phyloP scores from a whole-genome alignment of 2,113 vertebrate genomes.

The Arizona elegans region DNA sequence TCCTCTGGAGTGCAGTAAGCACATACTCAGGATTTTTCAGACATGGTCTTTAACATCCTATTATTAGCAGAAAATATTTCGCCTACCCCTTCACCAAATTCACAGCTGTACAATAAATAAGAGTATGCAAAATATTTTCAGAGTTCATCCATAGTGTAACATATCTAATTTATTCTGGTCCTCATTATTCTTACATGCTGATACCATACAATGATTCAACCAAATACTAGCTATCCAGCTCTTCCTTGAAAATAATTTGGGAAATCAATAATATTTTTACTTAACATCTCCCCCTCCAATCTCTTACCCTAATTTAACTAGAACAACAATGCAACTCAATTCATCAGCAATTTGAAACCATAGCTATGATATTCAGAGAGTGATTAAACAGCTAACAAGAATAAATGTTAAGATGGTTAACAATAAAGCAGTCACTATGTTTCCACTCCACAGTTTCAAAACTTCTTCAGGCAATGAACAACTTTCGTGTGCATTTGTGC shows the following conservation, averaged over 20 bases:
- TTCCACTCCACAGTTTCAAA: neutral
- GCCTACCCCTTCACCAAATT: constrained; percentile 50
- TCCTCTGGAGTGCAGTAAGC: constrained; percentile 57
- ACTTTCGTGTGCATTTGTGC: neutral
- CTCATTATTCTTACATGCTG: neutral
- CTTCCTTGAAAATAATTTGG: constrained; percentile 21
- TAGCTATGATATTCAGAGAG: neutral
- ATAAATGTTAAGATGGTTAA: neutral
- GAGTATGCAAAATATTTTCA: constrained; percentile 24
- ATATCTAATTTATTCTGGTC: neutral
- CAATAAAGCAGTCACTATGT: neutral
- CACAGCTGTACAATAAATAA: constrained; percentile 63
- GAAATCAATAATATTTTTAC: neutral
- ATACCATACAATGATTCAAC: neutral
- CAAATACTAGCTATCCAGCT: neutral
- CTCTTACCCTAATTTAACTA: neutral
- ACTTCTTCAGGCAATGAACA: neutral
- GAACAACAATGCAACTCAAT: rapidly evolving
- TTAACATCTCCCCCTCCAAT: neutral
- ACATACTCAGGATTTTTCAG: constrained; percentile 70
- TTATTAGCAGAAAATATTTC: constrained; percentile 71
- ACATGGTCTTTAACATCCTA: constrained; percentile 65
- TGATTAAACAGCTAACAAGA: neutral
- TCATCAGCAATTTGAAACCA: neutral
- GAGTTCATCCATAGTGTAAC: constrained; percentile 32